Evolutionary conservation across 2,888 invertebrate genomes (phyloP).

Genomic region (Heliconius sara): DNA sequence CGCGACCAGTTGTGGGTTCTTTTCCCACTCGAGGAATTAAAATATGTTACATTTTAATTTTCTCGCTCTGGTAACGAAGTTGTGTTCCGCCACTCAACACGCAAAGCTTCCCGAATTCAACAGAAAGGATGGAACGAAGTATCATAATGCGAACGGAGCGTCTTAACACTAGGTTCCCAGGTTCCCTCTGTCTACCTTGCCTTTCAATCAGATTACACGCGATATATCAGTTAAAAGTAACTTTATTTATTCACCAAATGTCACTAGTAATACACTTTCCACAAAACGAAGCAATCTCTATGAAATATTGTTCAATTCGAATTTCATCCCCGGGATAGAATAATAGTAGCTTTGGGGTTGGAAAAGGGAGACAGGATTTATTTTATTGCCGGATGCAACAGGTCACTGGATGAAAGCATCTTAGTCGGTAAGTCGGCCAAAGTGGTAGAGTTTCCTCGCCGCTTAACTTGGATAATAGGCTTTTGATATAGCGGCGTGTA

Average conservation of each 20-base stretch:
- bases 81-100: too few relatives aligned
- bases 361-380: slow-evolving; percentile 66
- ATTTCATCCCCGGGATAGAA: slow-evolving; percentile 5
- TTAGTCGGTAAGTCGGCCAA: slow-evolving; percentile 56
- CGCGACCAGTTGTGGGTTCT: too few relatives aligned
- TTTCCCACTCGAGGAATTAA: too few relatives aligned
- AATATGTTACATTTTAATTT: too few relatives aligned
- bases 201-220: neutral
- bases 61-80: too few relatives aligned
- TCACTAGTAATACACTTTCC: neutral
- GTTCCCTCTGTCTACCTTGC: too few relatives aligned
- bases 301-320: slow-evolving; percentile 18
- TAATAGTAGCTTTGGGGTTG: slow-evolving; percentile 23
- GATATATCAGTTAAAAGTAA: neutral
- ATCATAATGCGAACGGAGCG: too few relatives aligned
- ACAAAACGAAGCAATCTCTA: slow-evolving; percentile 4
- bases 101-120: too few relatives aligned
- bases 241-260: neutral
- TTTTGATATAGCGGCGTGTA: slow-evolving; percentile 27
- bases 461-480: slow-evolving; percentile 43
- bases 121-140: too few relatives aligned
- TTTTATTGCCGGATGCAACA: slow-evolving; percentile 81
- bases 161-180: too few relatives aligned
- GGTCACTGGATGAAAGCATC: slow-evolving; percentile 63
- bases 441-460: slow-evolving; percentile 46